phyloP scores from a whole-genome alignment of 2,888 invertebrate genomes.

The Ommatoiulus sabulosus region DNA sequence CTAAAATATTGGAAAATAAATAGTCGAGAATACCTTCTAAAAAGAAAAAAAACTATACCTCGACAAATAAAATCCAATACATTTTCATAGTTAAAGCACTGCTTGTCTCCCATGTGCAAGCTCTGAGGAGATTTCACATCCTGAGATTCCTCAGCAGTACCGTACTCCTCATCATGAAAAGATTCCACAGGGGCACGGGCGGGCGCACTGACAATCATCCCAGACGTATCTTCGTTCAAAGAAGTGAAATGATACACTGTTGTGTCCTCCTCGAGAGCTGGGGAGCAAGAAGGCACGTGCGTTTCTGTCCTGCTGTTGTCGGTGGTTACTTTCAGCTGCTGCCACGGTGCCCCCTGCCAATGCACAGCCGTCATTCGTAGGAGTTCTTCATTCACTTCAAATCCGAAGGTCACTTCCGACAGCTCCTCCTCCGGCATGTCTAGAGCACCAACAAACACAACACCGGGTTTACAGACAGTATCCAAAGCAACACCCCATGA shows the following conservation, averaged over 20 bases:
- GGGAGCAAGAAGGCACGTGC: neutral
- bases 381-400: conserved; percentile 81
- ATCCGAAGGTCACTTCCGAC: conserved; percentile 80
- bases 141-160: neutral
- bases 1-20: too few relatives aligned
- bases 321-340: neutral
- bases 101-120: neutral
- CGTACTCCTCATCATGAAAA: neutral
- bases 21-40: too few relatives aligned
- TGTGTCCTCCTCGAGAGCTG: neutral
- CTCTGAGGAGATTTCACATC: neutral
- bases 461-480: conserved; percentile 66
- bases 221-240: neutral
- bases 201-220: neutral
- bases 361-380: conserved; percentile 65
- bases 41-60: neutral
- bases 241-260: neutral
- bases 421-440: conserved; percentile 56
- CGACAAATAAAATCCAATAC: conserved; percentile 53
- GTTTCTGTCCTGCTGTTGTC: neutral
- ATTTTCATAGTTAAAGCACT: conserved; percentile 50
- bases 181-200: neutral
- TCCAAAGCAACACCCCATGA: neutral
- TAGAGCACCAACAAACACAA: conserved; percentile 60
- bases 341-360: neutral